phyloP scores from a whole-genome alignment of 1,140 invertebrate species.

The Colletes gigas region DNA sequence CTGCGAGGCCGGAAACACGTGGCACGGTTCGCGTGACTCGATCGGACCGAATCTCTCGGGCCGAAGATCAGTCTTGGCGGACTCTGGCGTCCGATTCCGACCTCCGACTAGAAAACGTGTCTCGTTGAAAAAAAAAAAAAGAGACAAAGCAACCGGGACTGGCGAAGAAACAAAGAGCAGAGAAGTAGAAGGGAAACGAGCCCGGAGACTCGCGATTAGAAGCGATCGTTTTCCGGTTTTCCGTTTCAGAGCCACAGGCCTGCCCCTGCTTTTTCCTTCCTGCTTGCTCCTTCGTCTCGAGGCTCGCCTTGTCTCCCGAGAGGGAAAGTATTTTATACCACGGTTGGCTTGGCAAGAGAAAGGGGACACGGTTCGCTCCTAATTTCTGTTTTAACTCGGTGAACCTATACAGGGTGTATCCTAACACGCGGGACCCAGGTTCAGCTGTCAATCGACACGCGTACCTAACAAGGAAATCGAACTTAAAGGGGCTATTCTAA shows the following conservation, averaged over 20 bases:
- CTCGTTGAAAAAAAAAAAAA: not conserved
- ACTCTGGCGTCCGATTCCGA: not conserved
- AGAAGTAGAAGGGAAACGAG: conserved; percentile 52
- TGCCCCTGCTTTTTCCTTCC: conserved; percentile 37
- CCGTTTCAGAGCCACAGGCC: conserved; percentile 63
- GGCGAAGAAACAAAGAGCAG: conserved; percentile 49
- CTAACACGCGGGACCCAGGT: too few species aligned
- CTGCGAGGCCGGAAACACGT: conserved; percentile 44
- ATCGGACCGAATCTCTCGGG: conserved; percentile 2
- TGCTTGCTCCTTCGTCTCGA: conserved; percentile 39
- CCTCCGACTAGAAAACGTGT: not conserved
- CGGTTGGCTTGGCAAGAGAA: conserved; percentile 81
- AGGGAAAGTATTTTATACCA: conserved; percentile 81
- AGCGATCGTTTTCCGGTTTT: conserved; percentile 78
- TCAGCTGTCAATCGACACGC: too few species aligned
- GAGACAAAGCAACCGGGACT: conserved; percentile 17
- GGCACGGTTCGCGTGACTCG: conserved; percentile 49
- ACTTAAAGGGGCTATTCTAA: too few species aligned
- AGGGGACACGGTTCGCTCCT: conserved; percentile 81
- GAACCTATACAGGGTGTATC: conserved; percentile 62
- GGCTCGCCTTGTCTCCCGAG: conserved; percentile 68
- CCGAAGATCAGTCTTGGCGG: not conserved
- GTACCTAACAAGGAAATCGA: too few species aligned
- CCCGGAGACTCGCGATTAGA: conserved; percentile 32
- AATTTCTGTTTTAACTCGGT: conserved; percentile 80